Evolutionary conservation across 2,888 invertebrate species (phyloP), one percentile per base, ranked within the genome.

Genomic region (Monoplex corrugatus): DNA sequence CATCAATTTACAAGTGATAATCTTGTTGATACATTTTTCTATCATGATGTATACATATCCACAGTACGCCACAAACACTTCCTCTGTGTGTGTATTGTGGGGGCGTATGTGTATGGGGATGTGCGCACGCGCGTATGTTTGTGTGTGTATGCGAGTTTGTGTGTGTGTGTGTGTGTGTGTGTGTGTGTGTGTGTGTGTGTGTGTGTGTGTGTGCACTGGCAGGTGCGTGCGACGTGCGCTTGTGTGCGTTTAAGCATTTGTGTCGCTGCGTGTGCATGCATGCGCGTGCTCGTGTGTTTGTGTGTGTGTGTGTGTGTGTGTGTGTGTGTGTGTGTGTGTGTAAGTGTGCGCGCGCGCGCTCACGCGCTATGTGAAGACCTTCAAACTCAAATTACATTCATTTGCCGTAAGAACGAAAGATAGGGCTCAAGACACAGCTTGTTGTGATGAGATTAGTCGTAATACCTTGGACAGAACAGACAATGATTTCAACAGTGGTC

Each of bases 251-350:
- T 5, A 8, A 8, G 68, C 2, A n/a, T 68, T 19, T 5, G 68
- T 68, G 68, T 40, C 23, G 2, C 16, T 2, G 57, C 23, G 57
- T 57, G 57, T 57, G 57, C 2, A 23, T 57, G 57, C 23, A 23
- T 2, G 57, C 23, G 57, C 1, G 78, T 78, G 78, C 35, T 3
- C 23, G 23, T 78, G 78, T 40, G 78, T 35, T 32, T 75, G 75
- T 35, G 75, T 75, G 75, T 35, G 38, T 75, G 75, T 35, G 35
- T 75, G 75, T 35, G 75, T 75, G 75, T 75, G 75, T 35, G 75
- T 75, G 75, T 35, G 35, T 75, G 75, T 35, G 75, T 75, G 75
- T 35, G 35, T 75, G 68, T 5, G 8, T 68, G 68, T 68, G 19
- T 68, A 68, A n/a, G 75, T 75, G 32, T 35, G 5, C 35, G 75